Percentiles rank a stretch among this genome's conserved stretches.
phyloP scores from a whole-genome alignment of 1,140 invertebrate genomes.

The Chelonus insularis region DNA sequence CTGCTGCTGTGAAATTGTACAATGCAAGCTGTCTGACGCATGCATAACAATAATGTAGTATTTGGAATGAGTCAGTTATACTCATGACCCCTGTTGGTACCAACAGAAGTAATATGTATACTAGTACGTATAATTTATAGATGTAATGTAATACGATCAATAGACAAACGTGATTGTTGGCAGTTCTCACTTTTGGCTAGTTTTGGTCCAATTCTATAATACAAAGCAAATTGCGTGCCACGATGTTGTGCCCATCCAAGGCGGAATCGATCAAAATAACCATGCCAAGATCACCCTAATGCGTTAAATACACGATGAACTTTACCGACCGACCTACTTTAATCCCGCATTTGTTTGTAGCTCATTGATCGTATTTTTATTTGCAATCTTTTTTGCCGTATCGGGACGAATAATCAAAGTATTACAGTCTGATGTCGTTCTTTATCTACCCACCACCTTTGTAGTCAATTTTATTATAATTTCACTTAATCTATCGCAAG shows the following conservation, averaged over 20 bases:
- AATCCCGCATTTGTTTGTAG: not conserved
- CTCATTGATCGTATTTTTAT: not conserved
- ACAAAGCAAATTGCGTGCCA: not conserved
- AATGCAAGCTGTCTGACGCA: not conserved
- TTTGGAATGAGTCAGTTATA: not conserved
- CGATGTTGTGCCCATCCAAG: not conserved
- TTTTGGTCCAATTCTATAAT: conserved; percentile 4
- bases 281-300: conserved; percentile 5
- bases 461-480: too few species aligned
- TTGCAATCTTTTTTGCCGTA: not conserved
- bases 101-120: not conserved
- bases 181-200: conserved; percentile 7
- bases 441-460: too few species aligned
- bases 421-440: too few species aligned
- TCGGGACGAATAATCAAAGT: too few species aligned
- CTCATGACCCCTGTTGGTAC: not conserved
- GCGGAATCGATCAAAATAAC: conserved; percentile 5
- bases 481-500: too few species aligned
- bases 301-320: not conserved
- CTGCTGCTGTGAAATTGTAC: not conserved
- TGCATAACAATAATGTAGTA: not conserved
- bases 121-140: not conserved
- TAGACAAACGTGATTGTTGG: not conserved
- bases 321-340: conserved; percentile 7
- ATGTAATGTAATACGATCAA: not conserved